Base-by-base conservation (phyloP, 2,888 invertebrate genomes). In the Cryptus armator region DNA sequence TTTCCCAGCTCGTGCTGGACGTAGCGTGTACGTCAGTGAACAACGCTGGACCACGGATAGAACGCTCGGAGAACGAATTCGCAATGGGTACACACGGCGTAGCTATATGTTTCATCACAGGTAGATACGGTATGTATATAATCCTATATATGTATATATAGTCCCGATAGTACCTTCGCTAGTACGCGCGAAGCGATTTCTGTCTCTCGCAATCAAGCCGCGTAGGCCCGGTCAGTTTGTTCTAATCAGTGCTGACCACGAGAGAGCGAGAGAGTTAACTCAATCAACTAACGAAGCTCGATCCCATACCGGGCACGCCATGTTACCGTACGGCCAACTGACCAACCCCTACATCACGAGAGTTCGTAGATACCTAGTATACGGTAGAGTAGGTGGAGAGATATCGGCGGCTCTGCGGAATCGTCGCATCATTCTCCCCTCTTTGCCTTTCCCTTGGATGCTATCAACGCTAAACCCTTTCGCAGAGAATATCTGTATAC, bases 181-280 rank as follows among this genome's bases (percentile, higher is more conserved):
- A 51, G 59, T 64, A 48, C 53, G 81, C 85, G 82, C 81, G 78
- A 84, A 84, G 46, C 85, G 86, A 86, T 85, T 78, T 87, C 86
- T 82, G 89, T 89, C 89, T 90, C 90, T 88, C 89, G 93, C 91
- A 93, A 93, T 92, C 93, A 92, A 91, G 91, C 91, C 88, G 92
- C 92, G 92, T 92, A 92, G 92, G 91, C 92, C 37, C 86, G 90
- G 89, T 91, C 91, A 92, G 93, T 93, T 93, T 93, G 93, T 93
- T 93, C 93, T 93, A 93, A 93, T 93, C 93, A 93, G 93, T 89
- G 91, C 90, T 91, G 92, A 92, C 92, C 93, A 89, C 37, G 53
- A 4, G 56, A 74, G 82, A 75, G 66, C 64, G 82, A 79, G 64
- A 43, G 64, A 72, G 29, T 89, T 93, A 93, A 93, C 92, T 93